Evolutionary conservation across 2,888 invertebrate genomes (phyloP), one percentile per base, ranked within the genome.

Genomic region (Drosophila nigricruria): DNA sequence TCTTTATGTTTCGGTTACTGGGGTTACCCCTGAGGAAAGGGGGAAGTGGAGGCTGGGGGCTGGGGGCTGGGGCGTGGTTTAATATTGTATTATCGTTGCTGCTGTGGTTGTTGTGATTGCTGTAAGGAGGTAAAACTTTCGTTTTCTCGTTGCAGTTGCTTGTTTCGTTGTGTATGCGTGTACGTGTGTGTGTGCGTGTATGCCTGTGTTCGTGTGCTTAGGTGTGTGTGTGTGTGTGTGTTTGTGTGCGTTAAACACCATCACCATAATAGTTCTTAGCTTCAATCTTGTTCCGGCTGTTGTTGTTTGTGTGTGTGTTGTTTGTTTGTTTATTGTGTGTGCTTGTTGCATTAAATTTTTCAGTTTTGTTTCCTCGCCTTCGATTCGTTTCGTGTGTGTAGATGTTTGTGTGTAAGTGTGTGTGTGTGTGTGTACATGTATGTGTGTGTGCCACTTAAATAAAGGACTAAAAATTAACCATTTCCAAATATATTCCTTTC

Each of bases 381-480:
- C 38, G 23, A 27, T 62, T 61, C 25, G 23, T 34, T 61, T 30
- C 14, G 23, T 63, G 54, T 43, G 32, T 79, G 30, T 73, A 47
- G 70, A 27, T 53, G 43, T 65, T 32, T 59, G 54, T 36, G n/a
- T 59, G 34, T 78, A 30, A 10, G 30, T 77, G 49, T 77, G 32
- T 52, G 30, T 65, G 27, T 60, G 50, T 42, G 10, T 58, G 49
- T 67, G 36, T 56, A 50, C 45, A 36, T 53, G 36, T 65, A 42
- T 60, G 61, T 66, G 52, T 43, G 36, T 59, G 79, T 82, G 72
- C 78, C 75, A 65, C 83, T 82, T 83, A 83, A 83, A 72, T 80
- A 83, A 78, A 63, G 71, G 76, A 71, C 80, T 81, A 84, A 71
- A 73, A 83, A 73, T 73, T 72, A 79, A 81, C 80, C 84, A 79